Percentiles rank a stretch among this genome's conserved stretches.
Evolutionary conservation across 2,888 invertebrate genomes (phyloP).

Genomic region (Archips xylosteana): DNA sequence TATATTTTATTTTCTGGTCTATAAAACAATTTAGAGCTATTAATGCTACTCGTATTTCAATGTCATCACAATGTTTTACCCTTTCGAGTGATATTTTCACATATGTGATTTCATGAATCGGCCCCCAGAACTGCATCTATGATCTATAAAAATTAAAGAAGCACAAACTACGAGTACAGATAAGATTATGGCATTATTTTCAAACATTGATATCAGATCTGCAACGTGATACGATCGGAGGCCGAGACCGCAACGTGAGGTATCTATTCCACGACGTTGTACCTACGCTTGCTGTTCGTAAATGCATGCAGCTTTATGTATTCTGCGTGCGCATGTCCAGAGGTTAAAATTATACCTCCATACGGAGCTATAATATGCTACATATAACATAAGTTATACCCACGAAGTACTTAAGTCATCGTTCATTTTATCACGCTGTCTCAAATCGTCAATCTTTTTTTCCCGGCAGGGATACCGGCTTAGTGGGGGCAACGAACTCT

Average conservation of each 20-base stretch:
- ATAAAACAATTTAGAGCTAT: too few species aligned
- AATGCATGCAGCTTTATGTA: neutral
- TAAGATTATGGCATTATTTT: neutral
- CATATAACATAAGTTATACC: neutral
- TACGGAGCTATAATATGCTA: neutral
- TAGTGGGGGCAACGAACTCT: neutral
- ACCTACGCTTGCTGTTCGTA: neutral
- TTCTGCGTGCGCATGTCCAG: neutral
- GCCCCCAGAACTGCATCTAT: neutral
- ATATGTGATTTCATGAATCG: too few species aligned
- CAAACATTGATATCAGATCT: slow-evolving; percentile 50
- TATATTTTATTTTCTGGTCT: too few species aligned
- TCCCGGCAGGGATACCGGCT: neutral
- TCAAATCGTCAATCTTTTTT: neutral
- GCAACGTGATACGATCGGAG: slow-evolving; percentile 47
- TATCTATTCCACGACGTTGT: slow-evolving; percentile 13
- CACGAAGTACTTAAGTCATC: neutral
- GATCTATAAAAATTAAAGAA: neutral
- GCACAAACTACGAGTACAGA: neutral
- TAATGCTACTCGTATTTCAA: too few species aligned
- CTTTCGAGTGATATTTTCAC: too few species aligned
- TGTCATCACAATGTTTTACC: too few species aligned
- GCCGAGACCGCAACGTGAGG: slow-evolving; percentile 45
- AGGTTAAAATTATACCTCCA: neutral
- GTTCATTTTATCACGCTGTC: neutral